Conservation (phyloP, 2,113 vertebrate genomes). For the Galeopterus variegatus region DNA sequence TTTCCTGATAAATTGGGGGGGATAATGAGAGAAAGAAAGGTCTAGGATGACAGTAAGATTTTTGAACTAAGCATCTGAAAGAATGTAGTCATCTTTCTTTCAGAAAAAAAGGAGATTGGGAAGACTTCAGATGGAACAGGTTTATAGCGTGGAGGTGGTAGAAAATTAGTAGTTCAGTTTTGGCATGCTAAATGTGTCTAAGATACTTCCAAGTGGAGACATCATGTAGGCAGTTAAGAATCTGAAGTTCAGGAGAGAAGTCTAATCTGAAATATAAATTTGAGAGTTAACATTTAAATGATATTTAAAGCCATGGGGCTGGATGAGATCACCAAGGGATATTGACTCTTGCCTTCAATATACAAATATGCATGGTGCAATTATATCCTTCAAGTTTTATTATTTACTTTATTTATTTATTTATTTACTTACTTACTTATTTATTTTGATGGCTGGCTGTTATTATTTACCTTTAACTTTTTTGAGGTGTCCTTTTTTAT, state of each 20-base stretch:
- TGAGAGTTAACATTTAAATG: conserved; percentile 71
- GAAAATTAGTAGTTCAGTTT: neutral
- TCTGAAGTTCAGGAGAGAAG: conserved; percentile 57
- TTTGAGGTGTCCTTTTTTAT: neutral
- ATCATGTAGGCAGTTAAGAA: conserved; percentile 59
- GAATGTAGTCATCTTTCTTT: neutral
- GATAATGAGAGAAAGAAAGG: neutral
- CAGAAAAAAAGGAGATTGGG: neutral
- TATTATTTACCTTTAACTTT: neutral
- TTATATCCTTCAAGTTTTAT: conserved; percentile 9
- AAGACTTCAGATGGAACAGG: neutral
- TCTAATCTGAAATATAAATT: conserved; percentile 58
- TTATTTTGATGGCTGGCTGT: too few relatives aligned
- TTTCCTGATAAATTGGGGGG: conserved; percentile 26
- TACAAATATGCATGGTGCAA: neutral
- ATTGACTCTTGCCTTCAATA: conserved; percentile 43
- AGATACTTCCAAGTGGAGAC: conserved; percentile 30
- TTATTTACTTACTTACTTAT: too few relatives aligned
- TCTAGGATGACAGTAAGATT: neutral
- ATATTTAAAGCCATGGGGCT: conserved; percentile 56
- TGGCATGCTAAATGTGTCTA: conserved; percentile 48
- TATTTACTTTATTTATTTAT: neutral
- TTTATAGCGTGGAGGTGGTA: neutral
- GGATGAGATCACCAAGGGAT: neutral
- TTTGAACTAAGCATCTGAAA: conserved; percentile 48